Percentiles rank a stretch among this genome's conserved stretches.
Evolutionary conservation across 2,888 invertebrate species (phyloP).

Genomic region (Athalia cordata): DNA sequence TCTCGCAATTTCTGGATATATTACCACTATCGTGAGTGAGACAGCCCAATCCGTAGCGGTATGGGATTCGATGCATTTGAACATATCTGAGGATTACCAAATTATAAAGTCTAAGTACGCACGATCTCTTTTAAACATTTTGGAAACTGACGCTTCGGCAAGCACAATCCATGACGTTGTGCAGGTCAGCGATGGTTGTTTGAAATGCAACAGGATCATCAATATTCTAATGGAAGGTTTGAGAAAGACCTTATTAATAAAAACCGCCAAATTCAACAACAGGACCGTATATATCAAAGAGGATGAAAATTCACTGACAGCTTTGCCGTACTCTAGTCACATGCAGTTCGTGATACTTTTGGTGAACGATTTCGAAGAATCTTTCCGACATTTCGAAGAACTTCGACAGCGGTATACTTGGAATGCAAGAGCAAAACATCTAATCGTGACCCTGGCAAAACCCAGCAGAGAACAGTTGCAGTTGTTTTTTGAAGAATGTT

Average conservation of each 20-base stretch:
- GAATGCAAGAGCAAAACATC: slow-evolving; percentile 30
- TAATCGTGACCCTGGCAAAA: background rate
- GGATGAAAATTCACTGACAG: background rate
- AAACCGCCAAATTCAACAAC: background rate
- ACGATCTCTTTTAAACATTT: background rate
- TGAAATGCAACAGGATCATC: background rate
- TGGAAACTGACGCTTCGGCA: background rate
- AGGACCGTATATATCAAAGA: background rate
- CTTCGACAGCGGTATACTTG: background rate
- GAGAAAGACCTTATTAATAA: background rate
- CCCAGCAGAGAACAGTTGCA: background rate
- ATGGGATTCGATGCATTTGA: background rate
- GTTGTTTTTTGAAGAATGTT: background rate
- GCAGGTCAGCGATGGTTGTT: background rate
- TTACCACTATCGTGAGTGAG: background rate
- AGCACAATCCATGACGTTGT: background rate
- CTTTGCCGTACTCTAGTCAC: background rate
- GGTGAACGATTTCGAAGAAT: background rate
- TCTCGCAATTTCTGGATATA: background rate
- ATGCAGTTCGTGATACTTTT: slow-evolving; percentile 15
- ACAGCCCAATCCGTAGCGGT: background rate
- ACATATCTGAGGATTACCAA: background rate
- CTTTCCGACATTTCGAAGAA: background rate
- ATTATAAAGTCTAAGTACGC: background rate
- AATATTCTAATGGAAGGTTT: background rate